Evolutionary conservation across 2,888 invertebrate species (phyloP), one percentile per base, ranked within the genome.

Genomic region (Parasteatoda lunata): DNA sequence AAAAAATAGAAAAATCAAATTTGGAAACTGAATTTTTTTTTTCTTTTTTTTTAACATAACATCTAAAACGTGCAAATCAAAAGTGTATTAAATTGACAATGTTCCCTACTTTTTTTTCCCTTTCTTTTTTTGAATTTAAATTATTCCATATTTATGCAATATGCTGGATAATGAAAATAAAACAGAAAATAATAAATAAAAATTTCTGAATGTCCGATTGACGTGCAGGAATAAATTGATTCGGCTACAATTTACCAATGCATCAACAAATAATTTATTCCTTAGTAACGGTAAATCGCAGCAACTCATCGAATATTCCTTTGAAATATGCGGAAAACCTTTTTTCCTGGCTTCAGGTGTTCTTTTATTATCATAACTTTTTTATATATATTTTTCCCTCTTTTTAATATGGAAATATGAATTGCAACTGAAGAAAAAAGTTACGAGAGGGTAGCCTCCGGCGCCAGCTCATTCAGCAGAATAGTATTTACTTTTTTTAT

Each of bases 391-490:
- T 30, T 84, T 65, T 47, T 30, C 69, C 51, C 71, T 65, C 66
- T 66, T 84, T 84, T 84, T 77, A 84, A 77, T 84, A 84, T 83
- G 77, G 83, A 84, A 77, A 84, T 77, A 71, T 84, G 83, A 77
- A 77, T 84, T 84, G 75, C 75, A 66, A 69, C 75, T 59, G 48
- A 81, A 75, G 73, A 75, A 70, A 70, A 64, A 73, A 76, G 54
- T 52, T 11, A 54, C 30, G 49, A 64, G 48, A 15, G 9, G 47
- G 65, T 7, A 15, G 71, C 83, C 65, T 52, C 6, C 6, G 83
- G 83, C 77, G 77, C 77, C 77, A 83, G 73, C 83, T 77, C 65
- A 72, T 77, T 77, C 83, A 72, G 83, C 71, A 77, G 72, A 72
- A 71, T 77, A 51, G 72, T 84, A 84, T 77, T 84, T 84, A 77